Evolutionary conservation across 2,113 vertebrate genomes (phyloP).

Genomic region (Eolophus roseicapilla): DNA sequence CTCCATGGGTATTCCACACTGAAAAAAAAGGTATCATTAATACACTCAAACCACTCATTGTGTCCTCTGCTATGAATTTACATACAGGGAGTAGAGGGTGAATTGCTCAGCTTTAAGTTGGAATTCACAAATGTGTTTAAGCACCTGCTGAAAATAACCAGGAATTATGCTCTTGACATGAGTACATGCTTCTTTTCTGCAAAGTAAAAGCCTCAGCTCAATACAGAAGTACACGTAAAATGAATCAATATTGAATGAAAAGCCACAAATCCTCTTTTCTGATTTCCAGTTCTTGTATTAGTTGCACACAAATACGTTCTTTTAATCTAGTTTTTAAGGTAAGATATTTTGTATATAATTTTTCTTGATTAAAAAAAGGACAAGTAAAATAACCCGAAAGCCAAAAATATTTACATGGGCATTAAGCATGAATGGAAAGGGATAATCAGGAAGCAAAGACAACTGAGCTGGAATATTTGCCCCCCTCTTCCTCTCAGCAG

Average conservation of each 20-base stretch:
- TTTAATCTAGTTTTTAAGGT: background rate
- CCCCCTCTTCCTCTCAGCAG: background rate
- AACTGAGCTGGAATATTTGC: background rate
- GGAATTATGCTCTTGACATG: slow-evolving; percentile 33
- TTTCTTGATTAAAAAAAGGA: background rate
- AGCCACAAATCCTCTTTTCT: background rate
- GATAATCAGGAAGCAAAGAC: background rate
- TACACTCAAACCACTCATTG: background rate
- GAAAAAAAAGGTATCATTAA: slow-evolving; percentile 12
- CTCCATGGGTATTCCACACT: slow-evolving; percentile 40
- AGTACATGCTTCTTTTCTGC: background rate
- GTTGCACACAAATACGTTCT: background rate
- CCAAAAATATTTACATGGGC: background rate
- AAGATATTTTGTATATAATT: background rate
- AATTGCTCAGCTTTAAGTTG: slow-evolving; percentile 5
- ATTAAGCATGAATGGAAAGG: background rate
- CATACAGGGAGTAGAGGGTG: background rate
- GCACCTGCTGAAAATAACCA: slow-evolving; percentile 39
- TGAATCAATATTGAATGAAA: background rate
- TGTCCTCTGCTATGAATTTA: background rate
- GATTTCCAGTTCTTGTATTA: background rate
- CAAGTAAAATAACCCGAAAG: background rate
- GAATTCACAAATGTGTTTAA: slow-evolving; percentile 27
- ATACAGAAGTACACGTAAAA: background rate
- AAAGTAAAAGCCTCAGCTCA: background rate